These are phyloP conservation scores for Lasius platythorax DNA, from an alignment of 2,888 invertebrate species.

Conservation along the genomic window DNA sequence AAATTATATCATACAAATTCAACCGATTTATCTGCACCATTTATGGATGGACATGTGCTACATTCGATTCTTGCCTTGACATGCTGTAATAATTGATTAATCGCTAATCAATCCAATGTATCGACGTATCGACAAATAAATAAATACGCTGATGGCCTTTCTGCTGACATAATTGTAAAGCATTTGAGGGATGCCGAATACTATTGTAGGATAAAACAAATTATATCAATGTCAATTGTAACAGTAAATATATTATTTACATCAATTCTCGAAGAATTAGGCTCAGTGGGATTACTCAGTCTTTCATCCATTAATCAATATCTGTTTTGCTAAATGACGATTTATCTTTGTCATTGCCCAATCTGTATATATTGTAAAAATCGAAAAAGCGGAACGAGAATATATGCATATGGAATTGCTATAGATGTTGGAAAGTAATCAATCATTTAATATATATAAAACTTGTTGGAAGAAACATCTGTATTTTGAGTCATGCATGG, in stretches of 20 bases:
- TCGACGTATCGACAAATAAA: conserved; percentile 36
- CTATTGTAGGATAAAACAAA: conserved; percentile 12
- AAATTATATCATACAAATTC: conserved; percentile 33
- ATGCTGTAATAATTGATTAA: conserved; percentile 44
- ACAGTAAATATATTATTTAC: conserved; percentile 34
- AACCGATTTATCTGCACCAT: conserved; percentile 33
- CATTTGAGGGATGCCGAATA: not conserved
- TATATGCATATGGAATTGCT: not conserved
- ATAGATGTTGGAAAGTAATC: not conserved
- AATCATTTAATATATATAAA: not conserved
- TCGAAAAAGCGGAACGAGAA: not conserved
- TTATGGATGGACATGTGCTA: not conserved
- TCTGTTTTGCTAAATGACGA: conserved; percentile 17
- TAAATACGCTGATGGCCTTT: conserved; percentile 26
- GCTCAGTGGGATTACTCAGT: not conserved
- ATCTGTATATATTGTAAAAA: not conserved
- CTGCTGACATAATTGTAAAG: conserved; percentile 11
- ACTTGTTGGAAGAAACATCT: not conserved
- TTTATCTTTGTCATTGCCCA: not conserved
- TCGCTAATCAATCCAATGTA: conserved; percentile 42
- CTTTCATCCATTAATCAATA: not conserved
- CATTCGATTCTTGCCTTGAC: conserved; percentile 31
- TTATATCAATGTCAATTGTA: conserved; percentile 34
- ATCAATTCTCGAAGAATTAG: conserved; percentile 43
- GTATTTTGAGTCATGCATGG: not conserved